Percentiles rank a stretch among this genome's conserved stretches.
These are phyloP conservation scores for Latheticus oryzae DNA, from an alignment of 2,888 invertebrate genomes.

Conservation along the genomic window DNA sequence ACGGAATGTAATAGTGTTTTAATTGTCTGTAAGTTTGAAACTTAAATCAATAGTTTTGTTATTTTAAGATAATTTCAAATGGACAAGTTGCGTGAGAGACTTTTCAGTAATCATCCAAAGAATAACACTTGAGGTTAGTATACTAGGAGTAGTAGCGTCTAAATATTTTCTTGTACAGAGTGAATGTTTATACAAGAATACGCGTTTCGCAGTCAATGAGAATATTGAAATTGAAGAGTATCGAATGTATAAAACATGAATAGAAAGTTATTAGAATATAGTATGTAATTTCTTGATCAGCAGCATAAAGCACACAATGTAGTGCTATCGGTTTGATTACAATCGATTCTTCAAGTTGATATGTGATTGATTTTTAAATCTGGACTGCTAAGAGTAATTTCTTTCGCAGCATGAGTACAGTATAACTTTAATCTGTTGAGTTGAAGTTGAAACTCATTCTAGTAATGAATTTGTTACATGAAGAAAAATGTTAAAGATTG, in stretches of 20 bases:
- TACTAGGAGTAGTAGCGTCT: no score
- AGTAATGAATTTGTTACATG: slow-evolving; percentile 46
- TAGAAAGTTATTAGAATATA: no score
- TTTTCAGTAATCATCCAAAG: slow-evolving; percentile 15
- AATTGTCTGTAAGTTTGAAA: no score
- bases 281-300: no score
- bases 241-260: no score
- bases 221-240: no score
- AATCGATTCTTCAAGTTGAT: slow-evolving; percentile 46
- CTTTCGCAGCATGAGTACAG: slow-evolving; percentile 54
- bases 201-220: no score
- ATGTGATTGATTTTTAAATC: slow-evolving; percentile 56
- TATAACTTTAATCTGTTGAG: slow-evolving; percentile 47
- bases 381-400: slow-evolving; percentile 53
- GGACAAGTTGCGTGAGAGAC: slow-evolving; percentile 18
- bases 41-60: slow-evolving; percentile 11
- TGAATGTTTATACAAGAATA: no score
- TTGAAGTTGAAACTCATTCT: slow-evolving; percentile 47
- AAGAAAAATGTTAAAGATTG: slow-evolving; percentile 39
- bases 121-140: slow-evolving; percentile 29
- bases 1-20: no score
- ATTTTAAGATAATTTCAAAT: slow-evolving; percentile 24
- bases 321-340: slow-evolving; percentile 46
- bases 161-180: no score
- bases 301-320: slow-evolving; percentile 37